Percentiles rank a stretch among this genome's conserved stretches.
Evolutionary conservation across 1,140 invertebrate genomes (phyloP).

Genomic region (Acromyrmex heyeri): DNA sequence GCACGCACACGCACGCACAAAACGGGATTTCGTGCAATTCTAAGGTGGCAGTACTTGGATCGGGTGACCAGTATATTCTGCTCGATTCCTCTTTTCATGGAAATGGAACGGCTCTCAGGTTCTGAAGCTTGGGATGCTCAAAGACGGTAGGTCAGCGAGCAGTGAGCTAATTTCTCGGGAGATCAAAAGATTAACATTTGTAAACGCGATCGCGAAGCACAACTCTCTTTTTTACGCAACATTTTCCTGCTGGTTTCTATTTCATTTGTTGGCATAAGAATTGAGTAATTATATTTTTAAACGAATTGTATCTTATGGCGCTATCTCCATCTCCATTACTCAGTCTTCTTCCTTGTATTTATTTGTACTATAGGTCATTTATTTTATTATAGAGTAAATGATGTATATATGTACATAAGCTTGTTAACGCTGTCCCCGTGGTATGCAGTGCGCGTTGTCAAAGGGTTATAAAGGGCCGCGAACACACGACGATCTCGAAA

Average conservation of each 20-base stretch:
- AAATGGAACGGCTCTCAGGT: neutral
- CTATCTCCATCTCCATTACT: neutral
- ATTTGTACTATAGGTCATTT: slow-evolving; percentile 45
- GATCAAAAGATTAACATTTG: slow-evolving; percentile 21
- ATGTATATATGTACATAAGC: slow-evolving; percentile 50
- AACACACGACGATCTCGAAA: neutral
- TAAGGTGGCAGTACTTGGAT: slow-evolving; percentile 68
- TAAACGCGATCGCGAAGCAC: neutral
- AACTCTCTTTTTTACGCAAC: neutral
- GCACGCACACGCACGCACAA: slow-evolving; percentile 24
- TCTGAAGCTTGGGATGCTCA: neutral
- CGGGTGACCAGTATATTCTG: slow-evolving; percentile 7
- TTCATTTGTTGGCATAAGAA: neutral
- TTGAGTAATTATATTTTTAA: neutral
- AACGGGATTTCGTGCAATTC: slow-evolving; percentile 79
- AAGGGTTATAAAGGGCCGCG: slow-evolving; percentile 13
- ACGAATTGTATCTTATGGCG: neutral
- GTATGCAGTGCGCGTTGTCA: neutral
- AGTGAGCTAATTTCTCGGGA: neutral
- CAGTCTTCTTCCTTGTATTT: slow-evolving; percentile 29
- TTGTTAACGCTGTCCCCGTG: neutral
- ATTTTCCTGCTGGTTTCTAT: neutral
- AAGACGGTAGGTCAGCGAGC: neutral
- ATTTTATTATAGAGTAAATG: slow-evolving; percentile 6
- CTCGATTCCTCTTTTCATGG: neutral